phyloP scores from a whole-genome alignment of 2,797 vertebrate genomes.

The Nothura maculosa region DNA sequence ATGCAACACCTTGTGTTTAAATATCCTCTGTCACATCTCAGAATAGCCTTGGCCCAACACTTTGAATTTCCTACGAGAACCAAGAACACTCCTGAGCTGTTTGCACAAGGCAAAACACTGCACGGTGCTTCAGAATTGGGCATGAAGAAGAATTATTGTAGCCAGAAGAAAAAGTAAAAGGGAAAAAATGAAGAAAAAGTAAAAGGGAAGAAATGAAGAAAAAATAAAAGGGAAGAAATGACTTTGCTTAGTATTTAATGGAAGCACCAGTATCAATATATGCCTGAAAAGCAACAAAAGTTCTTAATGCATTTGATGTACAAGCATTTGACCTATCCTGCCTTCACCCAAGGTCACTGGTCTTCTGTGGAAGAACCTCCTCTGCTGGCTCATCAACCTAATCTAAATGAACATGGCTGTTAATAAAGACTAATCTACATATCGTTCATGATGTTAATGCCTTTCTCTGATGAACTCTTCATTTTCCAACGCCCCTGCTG shows the following conservation, averaged over 20 bases:
- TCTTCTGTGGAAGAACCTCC: neutral
- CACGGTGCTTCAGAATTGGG: neutral
- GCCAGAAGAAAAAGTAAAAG: neutral
- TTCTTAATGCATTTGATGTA: neutral
- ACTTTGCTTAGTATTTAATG: neutral
- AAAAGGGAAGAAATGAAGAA: accelerated
- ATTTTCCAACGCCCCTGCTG: neutral
- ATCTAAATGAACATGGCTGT: neutral
- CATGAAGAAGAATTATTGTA: neutral
- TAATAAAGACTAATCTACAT: slow-evolving; percentile 34
- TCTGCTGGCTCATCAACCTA: slow-evolving; percentile 48
- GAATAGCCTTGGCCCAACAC: neutral
- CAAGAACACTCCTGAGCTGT: neutral
- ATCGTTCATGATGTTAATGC: neutral
- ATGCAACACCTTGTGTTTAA: neutral
- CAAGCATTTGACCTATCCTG: neutral
- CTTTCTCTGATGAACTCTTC: neutral
- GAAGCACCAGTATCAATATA: accelerated
- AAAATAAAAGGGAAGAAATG: accelerated
- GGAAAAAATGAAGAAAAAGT: neutral
- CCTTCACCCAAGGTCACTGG: neutral
- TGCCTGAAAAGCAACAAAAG: neutral
- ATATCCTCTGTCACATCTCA: neutral
- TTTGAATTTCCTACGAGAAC: neutral
- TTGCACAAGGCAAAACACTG: neutral